Percentiles rank a stretch among this genome's conserved stretches.
phyloP scores from a whole-genome alignment of 2,888 invertebrate species.

The Athetis lepigone region DNA sequence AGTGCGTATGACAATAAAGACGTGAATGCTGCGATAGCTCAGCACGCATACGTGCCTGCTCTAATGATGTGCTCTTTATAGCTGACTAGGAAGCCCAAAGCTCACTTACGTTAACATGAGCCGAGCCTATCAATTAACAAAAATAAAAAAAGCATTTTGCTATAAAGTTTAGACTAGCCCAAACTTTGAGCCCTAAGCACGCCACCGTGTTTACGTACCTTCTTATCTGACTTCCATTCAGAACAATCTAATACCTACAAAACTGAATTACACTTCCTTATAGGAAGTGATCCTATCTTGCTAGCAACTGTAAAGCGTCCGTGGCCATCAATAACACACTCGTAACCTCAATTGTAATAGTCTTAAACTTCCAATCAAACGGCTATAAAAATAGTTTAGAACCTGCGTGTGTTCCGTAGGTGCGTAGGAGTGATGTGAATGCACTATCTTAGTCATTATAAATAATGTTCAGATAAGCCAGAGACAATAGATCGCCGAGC shows the following conservation, averaged over 20 bases:
- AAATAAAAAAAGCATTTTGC: too few species aligned
- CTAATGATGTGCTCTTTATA: too few species aligned
- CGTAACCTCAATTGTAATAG: slow-evolving; percentile 67
- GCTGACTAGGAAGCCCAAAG: too few species aligned
- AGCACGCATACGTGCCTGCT: too few species aligned
- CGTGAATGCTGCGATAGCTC: too few species aligned
- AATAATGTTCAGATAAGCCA: slow-evolving; percentile 85
- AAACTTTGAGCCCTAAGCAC: too few species aligned
- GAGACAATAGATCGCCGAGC: slow-evolving; percentile 83
- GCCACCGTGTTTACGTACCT: too few species aligned
- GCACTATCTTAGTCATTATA: slow-evolving; percentile 84
- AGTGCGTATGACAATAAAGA: too few species aligned
- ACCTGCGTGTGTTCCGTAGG: slow-evolving; percentile 47
- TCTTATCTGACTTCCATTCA: background rate
- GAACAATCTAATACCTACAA: background rate
- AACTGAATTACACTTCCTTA: background rate
- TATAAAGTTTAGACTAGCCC: too few species aligned
- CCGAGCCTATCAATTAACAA: too few species aligned
- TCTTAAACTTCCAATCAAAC: slow-evolving; percentile 70
- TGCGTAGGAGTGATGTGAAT: slow-evolving; percentile 82
- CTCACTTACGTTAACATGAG: too few species aligned
- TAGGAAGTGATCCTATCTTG: background rate
- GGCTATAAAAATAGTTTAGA: slow-evolving; percentile 63
- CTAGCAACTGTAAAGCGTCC: slow-evolving; percentile 8
- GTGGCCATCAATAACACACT: slow-evolving; percentile 56